Conservation (phyloP, 2,888 invertebrate genomes). For the Drosophila mercatorum region DNA sequence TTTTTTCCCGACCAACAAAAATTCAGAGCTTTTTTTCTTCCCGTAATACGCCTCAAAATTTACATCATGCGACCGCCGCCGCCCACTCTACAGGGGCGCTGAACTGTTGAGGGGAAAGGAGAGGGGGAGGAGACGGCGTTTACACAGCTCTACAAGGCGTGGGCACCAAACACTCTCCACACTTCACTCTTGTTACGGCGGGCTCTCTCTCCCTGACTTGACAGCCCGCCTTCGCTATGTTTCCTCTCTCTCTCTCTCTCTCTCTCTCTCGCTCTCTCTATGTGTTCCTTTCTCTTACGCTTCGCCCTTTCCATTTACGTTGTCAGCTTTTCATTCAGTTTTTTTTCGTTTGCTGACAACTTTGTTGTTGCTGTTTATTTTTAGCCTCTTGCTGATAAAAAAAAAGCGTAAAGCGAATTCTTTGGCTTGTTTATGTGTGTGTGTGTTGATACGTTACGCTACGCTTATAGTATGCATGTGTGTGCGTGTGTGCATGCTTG, state of each 20-base stretch:
- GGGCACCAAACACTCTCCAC: conserved; percentile 25
- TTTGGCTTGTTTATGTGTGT: conserved; percentile 21
- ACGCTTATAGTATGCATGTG: conserved; percentile 16
- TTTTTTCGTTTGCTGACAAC: conserved; percentile 40
- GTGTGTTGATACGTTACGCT: conserved; percentile 24
- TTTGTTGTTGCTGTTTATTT: conserved; percentile 36
- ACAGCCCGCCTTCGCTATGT: conserved; percentile 17
- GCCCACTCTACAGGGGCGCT: conserved; percentile 24
- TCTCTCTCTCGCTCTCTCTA: neutral
- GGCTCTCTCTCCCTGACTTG: conserved; percentile 11
- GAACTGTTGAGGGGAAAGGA: conserved; percentile 18
- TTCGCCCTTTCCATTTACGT: conserved; percentile 29
- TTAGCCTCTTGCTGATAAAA: conserved; percentile 51
- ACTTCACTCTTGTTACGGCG: conserved; percentile 20
- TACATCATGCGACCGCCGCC: conserved; percentile 24
- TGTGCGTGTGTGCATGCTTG: conserved; percentile 2
- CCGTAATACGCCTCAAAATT: conserved; percentile 33
- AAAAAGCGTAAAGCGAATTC: conserved; percentile 22
- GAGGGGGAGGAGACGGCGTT: conserved; percentile 1
- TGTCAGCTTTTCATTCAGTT: conserved; percentile 46
- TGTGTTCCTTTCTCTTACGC: conserved; percentile 15
- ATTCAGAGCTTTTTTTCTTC: neutral
- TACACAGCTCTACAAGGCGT: conserved; percentile 50
- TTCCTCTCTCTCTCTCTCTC: neutral
- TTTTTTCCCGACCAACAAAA: neutral